These are phyloP conservation scores for Ormia ochracea DNA, from an alignment of 2,888 invertebrate genomes.

Conservation along the genomic window DNA sequence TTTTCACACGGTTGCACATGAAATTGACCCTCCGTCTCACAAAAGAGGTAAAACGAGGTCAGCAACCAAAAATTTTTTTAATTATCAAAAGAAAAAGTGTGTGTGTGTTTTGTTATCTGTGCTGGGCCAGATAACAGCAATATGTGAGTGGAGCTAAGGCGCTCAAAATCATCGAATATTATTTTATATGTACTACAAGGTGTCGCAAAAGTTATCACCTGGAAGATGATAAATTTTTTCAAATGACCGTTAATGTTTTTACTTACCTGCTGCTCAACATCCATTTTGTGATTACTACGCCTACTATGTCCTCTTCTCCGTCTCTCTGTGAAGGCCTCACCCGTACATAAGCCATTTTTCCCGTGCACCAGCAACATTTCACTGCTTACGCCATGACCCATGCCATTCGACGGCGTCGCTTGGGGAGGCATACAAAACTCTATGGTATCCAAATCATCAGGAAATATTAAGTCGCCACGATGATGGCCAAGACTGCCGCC, in stretches of 20 bases:
- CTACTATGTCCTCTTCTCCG: slow-evolving; percentile 73
- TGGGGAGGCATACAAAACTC: slow-evolving; percentile 75
- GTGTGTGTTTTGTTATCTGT: too few species aligned
- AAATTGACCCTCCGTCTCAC: too few species aligned
- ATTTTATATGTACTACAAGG: too few species aligned
- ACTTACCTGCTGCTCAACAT: slow-evolving; percentile 75
- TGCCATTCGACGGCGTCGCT: slow-evolving; percentile 68
- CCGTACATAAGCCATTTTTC: slow-evolving; percentile 64
- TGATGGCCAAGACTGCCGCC: slow-evolving; percentile 71
- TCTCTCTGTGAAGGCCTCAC: slow-evolving; percentile 73
- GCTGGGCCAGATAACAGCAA: too few species aligned
- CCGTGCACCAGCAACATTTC: slow-evolving; percentile 69
- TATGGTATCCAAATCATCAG: slow-evolving; percentile 76
- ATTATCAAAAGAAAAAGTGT: too few species aligned
- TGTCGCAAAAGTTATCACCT: too few species aligned
- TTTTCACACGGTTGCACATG: too few species aligned
- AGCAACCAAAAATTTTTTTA: too few species aligned
- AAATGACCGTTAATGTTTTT: neutral
- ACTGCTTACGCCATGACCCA: slow-evolving; percentile 66
- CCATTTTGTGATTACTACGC: slow-evolving; percentile 75
- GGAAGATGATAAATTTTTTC: too few species aligned
- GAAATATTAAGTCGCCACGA: slow-evolving; percentile 73
- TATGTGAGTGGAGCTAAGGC: too few species aligned
- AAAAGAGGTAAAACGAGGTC: too few species aligned
- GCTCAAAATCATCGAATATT: too few species aligned